Conservation (phyloP, 2,888 invertebrate species). For the Apoderus coryli region DNA sequence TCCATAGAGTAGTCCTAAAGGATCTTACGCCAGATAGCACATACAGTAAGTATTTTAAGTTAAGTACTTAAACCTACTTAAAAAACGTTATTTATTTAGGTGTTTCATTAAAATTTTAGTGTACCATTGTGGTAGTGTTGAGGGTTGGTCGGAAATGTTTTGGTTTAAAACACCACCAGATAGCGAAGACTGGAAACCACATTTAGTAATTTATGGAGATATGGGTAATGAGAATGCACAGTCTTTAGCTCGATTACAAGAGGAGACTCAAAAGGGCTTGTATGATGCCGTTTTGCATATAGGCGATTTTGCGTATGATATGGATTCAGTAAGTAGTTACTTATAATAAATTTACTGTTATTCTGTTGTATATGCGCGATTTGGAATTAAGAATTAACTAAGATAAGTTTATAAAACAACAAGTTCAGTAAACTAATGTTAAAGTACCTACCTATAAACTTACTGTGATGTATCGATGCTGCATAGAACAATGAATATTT, state of each 20-base stretch:
- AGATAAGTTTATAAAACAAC: no score
- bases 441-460: no score
- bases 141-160: conserved; percentile 73
- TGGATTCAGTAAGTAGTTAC: conserved; percentile 54
- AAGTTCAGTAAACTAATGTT: no score
- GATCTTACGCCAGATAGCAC: conserved; percentile 45
- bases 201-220: conserved; percentile 81
- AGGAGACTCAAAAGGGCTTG: conserved; percentile 62
- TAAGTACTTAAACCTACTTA: conserved; percentile 4
- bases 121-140: conserved; percentile 65
- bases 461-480: no score
- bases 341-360: no score
- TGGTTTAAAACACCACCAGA: conserved; percentile 58
- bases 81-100: no score
- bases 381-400: no score
- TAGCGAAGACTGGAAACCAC: conserved; percentile 58
- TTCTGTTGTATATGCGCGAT: no score
- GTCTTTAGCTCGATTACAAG: conserved; percentile 69
- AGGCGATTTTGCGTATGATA: conserved; percentile 91
- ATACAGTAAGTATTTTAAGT: conserved; percentile 40
- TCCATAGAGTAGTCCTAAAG: conserved; percentile 56
- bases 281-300: conserved; percentile 85
- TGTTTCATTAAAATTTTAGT: conserved; percentile 38
- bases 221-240: conserved; percentile 88
- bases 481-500: no score